Conservation (phyloP, 2,888 invertebrate genomes). For the Lycocerus yunnanus region DNA sequence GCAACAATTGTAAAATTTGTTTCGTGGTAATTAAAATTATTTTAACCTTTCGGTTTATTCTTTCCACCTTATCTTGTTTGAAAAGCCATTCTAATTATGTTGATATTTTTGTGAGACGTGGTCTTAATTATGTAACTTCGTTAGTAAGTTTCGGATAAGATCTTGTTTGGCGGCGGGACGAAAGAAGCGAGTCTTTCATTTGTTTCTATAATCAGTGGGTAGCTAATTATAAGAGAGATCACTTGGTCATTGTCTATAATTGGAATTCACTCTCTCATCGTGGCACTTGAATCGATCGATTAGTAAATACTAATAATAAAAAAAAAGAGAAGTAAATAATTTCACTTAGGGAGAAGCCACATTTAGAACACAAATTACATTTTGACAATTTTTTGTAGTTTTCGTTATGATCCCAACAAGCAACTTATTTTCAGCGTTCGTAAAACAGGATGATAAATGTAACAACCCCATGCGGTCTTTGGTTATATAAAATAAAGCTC, state of each 20-base stretch:
- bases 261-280: background rate
- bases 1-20: constrained; percentile 1
- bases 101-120: background rate
- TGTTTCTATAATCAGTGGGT: constrained; percentile 37
- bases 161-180: constrained; percentile 26
- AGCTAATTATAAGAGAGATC: constrained; percentile 33
- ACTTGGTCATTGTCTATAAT: constrained; percentile 28
- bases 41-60: background rate
- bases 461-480: constrained; percentile 51
- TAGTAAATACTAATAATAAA: background rate
- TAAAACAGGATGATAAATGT: constrained; percentile 49
- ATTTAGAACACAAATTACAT: constrained; percentile 2
- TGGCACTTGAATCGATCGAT: background rate
- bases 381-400: constrained; percentile 8
- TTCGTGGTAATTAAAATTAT: background rate
- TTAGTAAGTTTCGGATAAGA: constrained; percentile 31
- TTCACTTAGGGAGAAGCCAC: background rate
- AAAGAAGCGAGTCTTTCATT: constrained; percentile 31
- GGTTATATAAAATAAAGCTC: constrained; percentile 46
- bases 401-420: constrained; percentile 35
- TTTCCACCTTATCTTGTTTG: background rate
- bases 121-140: constrained; percentile 29
- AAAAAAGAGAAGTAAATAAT: background rate
- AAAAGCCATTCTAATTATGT: background rate
- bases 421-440: constrained; percentile 44